phyloP scores from a whole-genome alignment of 2,113 vertebrate genomes.

The Cochlearius cochlearius region DNA sequence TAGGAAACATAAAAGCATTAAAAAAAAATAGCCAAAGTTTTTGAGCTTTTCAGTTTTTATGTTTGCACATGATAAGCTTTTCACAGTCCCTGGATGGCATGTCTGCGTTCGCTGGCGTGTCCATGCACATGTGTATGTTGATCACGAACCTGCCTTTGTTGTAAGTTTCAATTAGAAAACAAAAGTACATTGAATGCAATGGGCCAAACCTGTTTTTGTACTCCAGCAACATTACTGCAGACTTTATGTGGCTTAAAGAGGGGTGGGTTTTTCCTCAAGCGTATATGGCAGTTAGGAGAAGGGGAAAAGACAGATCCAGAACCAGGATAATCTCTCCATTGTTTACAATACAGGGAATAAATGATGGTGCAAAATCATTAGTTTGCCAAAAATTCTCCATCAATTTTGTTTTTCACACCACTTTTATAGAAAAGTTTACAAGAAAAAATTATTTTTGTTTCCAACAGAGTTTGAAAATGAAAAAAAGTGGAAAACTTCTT shows the following conservation, averaged over 20 bases:
- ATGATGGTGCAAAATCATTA: background rate
- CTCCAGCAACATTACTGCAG: background rate
- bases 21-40: background rate
- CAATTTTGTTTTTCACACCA: background rate
- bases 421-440: background rate
- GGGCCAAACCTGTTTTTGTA: background rate
- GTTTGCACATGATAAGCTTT: background rate
- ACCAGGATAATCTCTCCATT: background rate
- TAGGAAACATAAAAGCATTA: background rate
- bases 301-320: background rate
- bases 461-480: background rate
- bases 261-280: background rate
- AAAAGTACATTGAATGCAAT: background rate
- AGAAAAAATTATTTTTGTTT: background rate
- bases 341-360: background rate
- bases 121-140: background rate
- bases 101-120: fast-evolving
- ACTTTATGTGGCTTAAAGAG: background rate
- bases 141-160: background rate
- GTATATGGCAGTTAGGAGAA: background rate
- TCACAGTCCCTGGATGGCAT: background rate
- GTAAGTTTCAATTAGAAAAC: background rate
- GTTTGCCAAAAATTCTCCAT: background rate
- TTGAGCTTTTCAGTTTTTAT: background rate
- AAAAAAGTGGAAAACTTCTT: background rate